Evolutionary conservation across 2,797 vertebrate genomes (phyloP), one percentile per base, ranked within the genome.

Genomic region (Sandelia bainsii): DNA sequence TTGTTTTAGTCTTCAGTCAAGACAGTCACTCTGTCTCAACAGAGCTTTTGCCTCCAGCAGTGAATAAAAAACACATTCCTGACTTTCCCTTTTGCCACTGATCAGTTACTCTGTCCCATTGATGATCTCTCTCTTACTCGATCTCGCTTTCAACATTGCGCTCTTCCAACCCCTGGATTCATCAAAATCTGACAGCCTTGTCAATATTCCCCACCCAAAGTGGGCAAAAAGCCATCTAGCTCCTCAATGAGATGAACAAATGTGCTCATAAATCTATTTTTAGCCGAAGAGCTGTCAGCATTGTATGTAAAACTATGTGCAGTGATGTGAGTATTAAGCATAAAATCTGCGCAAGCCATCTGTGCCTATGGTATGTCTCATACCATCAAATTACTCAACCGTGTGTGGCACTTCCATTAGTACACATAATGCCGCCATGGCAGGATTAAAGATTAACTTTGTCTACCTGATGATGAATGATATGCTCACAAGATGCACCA

Each of bases 211-310:
- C 73, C 63, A 63, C 52, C 34, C 70, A 69, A 81, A 88, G 72
- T 61, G 54, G 46, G 57, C 65, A 79, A 62, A 80, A 82, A 82
- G 69, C 69, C 75, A 72, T 86, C 65, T 20, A 57, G 58, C 27
- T 23, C 39, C 68, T 60, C 46, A 34, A 62, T 44, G 60, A 78
- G 86, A 83, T n/a, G 57, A 75, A 79, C 74, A 79, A 90, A 84
- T 82, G 72, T 61, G 69, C 72, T 75, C 78, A 84, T 93, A 77
- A 86, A 93, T 91, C 87, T 84, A 87, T 87, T 89, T 81, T 81
- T 69, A 84, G 70, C 61, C 12, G 12, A 37, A 16, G 46, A 82
- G 77, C 78, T 87, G 90, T 87, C 80, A 66, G 61, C 62, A 51
- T 72, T 79, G 79, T 80, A 78, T 87, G 84, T 86, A 89, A 87